Evolutionary conservation across 2,113 vertebrate species (phyloP), one percentile per base, ranked within the genome.

Genomic region (Stigmatopora argus): DNA sequence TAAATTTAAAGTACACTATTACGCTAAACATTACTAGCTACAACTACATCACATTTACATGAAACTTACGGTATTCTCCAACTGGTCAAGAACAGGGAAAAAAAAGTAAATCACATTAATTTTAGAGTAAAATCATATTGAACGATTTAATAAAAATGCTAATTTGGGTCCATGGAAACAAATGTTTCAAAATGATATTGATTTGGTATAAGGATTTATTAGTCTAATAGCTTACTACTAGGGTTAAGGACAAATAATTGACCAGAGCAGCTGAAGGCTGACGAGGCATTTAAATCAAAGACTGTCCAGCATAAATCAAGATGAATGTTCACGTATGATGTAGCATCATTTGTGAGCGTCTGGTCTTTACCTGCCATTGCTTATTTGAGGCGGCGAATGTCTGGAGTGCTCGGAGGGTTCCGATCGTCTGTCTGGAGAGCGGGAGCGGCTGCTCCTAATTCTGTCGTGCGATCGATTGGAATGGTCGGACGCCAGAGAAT

Each of bases 401-500:
- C 94, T 92, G 84, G 95, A 95, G 87, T 94, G 96, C 78, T 99
- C 96, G 51, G 97, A 98, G 78, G 94, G 96, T 81, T 98, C 96
- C 31, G 97, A 98, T 75, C 92, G 92, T 75, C 94, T 93, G 89
- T 98, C 97, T 71, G 96, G 96, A 83, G 97, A 98, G 66, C 93
- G 93, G 35, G 97, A 96, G 66, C 93, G 93, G 88, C 93, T 95
- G 89, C 94, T 94, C 71, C 92, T 93, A 71, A 92, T 92, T 82
- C 94, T 90, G 86, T 99, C 95, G 72, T 98, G 95, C 26, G 95
- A 98, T 87, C 93, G 94, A 86, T 93, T 96, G 76, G 96, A 99
- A 92, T 98, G 96, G 89, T 99, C 96, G 67, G 97, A 99, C 81
- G 93, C 94, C 91, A 99, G 86, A 69, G 97, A 99, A 90, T 98